phyloP scores from a whole-genome alignment of 2,797 vertebrate genomes.

The Zonotrichia albicollis region DNA sequence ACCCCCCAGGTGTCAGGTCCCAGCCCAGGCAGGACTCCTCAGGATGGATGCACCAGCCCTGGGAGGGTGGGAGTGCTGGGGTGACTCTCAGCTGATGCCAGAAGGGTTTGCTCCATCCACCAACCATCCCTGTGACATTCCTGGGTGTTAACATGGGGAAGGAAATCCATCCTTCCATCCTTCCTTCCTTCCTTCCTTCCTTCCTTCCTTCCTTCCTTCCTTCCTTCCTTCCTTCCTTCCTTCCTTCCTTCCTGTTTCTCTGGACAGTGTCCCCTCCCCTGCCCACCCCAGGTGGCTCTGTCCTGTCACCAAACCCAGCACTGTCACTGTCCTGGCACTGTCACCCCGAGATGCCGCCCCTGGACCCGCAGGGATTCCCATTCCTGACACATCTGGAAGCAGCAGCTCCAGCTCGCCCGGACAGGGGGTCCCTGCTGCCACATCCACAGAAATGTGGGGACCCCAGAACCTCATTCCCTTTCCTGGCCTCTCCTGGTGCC shows the following conservation, averaged over 20 bases:
- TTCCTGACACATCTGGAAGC: too few relatives aligned
- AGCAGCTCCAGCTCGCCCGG: too few relatives aligned
- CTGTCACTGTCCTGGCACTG: background rate
- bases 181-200: too few relatives aligned
- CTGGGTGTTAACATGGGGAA: background rate
- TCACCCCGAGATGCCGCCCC: background rate
- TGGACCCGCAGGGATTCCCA: background rate
- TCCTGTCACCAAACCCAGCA: background rate
- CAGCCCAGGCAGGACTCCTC: background rate
- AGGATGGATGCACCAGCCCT: background rate
- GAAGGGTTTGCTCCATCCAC: background rate
- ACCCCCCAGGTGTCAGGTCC: background rate
- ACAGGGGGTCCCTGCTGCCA: background rate
- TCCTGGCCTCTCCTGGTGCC: background rate
- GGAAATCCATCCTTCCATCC: background rate
- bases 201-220: too few relatives aligned
- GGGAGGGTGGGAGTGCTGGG: background rate
- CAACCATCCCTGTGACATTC: background rate
- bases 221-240: background rate
- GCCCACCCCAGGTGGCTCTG: background rate
- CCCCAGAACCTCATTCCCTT: background rate
- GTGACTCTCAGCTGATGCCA: background rate
- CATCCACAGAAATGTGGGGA: background rate
- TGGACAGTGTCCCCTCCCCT: background rate
- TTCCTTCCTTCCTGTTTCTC: background rate